phyloP scores from a whole-genome alignment of 2,113 vertebrate genomes.

The Hyla sarda region DNA sequence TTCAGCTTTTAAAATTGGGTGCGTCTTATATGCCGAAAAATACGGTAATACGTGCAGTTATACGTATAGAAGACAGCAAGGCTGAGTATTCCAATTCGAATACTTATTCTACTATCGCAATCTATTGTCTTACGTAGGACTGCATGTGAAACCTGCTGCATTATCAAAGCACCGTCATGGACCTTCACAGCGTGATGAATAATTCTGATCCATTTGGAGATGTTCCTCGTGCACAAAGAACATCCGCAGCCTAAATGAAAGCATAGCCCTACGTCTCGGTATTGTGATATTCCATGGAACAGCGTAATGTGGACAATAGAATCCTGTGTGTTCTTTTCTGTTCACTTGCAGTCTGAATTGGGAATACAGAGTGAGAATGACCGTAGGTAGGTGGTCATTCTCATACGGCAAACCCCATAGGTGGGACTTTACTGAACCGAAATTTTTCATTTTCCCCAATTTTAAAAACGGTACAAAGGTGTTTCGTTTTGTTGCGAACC shows the following conservation, averaged over 20 bases:
- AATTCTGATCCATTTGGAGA: background rate
- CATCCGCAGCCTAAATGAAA: background rate
- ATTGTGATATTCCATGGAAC: background rate
- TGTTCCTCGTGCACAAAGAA: background rate
- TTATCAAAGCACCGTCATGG: background rate
- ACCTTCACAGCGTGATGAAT: background rate
- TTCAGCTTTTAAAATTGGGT: too few relatives aligned
- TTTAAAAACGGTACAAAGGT: too few relatives aligned
- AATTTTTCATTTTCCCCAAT: background rate
- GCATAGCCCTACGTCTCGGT: background rate
- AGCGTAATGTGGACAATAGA: background rate
- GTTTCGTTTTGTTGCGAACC: background rate
- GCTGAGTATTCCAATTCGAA: background rate
- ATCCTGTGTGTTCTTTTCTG: background rate
- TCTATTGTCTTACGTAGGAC: background rate
- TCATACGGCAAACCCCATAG: background rate
- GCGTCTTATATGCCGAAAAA: too few relatives aligned
- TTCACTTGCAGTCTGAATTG: background rate
- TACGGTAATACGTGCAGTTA: too few relatives aligned
- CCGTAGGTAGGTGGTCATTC: background rate
- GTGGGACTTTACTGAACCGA: background rate
- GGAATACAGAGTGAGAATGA: background rate
- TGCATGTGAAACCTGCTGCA: background rate
- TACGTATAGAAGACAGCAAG: background rate
- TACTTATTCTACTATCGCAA: too few relatives aligned